phyloP scores from a whole-genome alignment of 2,113 vertebrate genomes.

The Plectropomus leopardus region DNA sequence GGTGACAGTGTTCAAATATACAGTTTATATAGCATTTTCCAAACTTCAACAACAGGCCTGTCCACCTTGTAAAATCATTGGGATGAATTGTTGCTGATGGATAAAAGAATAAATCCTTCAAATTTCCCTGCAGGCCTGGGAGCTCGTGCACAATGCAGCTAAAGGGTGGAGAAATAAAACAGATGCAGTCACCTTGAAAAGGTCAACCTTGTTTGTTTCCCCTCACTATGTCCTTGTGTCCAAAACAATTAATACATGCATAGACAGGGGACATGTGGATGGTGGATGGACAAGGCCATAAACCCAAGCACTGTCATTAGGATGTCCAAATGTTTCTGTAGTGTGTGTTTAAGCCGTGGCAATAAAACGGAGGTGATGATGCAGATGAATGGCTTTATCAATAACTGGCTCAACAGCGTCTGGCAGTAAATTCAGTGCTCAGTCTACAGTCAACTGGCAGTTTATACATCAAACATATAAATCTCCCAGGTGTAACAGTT shows the following conservation, averaged over 20 bases:
- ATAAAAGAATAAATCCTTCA: conserved; percentile 44
- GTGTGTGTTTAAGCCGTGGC: background rate
- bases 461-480: conserved; percentile 30
- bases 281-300: background rate
- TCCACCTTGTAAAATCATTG: background rate
- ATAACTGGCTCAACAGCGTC: conserved; percentile 31
- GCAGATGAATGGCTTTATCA: conserved; percentile 51
- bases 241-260: conserved; percentile 41
- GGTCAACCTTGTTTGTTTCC: conserved; percentile 61
- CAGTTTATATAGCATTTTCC: conserved; percentile 27
- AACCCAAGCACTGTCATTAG: conserved; percentile 31
- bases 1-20: conserved; percentile 37
- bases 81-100: conserved; percentile 58
- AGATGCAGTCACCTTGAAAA: conserved; percentile 52
- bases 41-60: background rate
- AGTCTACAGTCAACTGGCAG: conserved; percentile 29
- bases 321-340: conserved; percentile 22
- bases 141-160: conserved; percentile 4
- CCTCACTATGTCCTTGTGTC: conserved; percentile 21
- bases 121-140: conserved; percentile 6
- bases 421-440: conserved; percentile 21
- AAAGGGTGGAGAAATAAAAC: background rate
- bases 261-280: background rate
- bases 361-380: conserved; percentile 38
- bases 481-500: conserved; percentile 7